These are phyloP conservation scores for Amphipoea oculea DNA, from an alignment of 2,888 invertebrate genomes.

Conservation along the genomic window DNA sequence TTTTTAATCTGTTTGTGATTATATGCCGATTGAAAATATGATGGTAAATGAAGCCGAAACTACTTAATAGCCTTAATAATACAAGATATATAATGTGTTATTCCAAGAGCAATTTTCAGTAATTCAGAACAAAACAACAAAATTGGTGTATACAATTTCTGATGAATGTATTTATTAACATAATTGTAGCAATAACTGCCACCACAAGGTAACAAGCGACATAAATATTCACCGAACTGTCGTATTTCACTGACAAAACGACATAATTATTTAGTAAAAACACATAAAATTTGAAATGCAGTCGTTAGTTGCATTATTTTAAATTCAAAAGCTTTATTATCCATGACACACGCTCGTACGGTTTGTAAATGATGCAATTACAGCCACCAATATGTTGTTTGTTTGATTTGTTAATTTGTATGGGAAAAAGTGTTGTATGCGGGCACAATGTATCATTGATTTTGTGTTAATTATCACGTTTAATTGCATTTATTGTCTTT, in stretches of 20 bases:
- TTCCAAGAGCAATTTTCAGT: background rate
- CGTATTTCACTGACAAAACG: constrained; percentile 58
- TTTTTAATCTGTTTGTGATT: background rate
- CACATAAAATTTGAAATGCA: constrained; percentile 60
- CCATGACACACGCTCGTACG: constrained; percentile 52
- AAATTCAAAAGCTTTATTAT: constrained; percentile 62
- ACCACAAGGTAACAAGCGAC: constrained; percentile 39
- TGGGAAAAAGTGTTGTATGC: constrained; percentile 58
- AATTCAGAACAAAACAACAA: constrained; percentile 12
- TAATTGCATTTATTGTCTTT: constrained; percentile 58
- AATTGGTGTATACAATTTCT: constrained; percentile 36
- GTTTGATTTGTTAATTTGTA: constrained; percentile 64
- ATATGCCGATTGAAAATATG: background rate
- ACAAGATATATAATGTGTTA: background rate
- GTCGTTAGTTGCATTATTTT: constrained; percentile 64
- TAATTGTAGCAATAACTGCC: constrained; percentile 31
- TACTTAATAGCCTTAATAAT: background rate
- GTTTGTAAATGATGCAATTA: constrained; percentile 67
- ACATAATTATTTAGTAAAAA: constrained; percentile 63
- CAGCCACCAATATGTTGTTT: constrained; percentile 60
- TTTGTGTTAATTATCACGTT: constrained; percentile 56
- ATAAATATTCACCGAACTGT: constrained; percentile 61
- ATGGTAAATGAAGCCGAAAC: background rate
- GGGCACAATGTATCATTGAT: constrained; percentile 62
- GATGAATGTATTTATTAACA: constrained; percentile 36